phyloP scores from a whole-genome alignment of 2,113 vertebrate species.

The Hydrochoerus hydrochaeris region DNA sequence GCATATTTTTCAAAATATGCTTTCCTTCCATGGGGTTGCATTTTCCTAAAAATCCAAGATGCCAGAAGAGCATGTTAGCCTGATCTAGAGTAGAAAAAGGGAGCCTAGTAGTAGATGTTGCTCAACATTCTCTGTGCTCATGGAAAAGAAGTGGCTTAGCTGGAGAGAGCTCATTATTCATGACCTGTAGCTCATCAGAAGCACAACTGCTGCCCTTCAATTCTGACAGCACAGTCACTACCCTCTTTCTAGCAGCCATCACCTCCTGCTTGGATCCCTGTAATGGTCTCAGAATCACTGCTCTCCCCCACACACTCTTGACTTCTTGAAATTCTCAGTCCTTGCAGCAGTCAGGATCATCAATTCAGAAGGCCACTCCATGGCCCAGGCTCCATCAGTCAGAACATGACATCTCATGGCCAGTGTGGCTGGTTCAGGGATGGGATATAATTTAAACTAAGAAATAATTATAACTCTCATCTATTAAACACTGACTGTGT shows the following conservation, averaged over 20 bases:
- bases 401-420: neutral
- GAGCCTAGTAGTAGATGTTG: neutral
- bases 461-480: constrained; percentile 11
- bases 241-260: neutral
- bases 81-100: neutral
- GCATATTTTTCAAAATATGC: neutral
- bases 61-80: neutral
- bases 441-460: neutral
- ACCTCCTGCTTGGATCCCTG: neutral
- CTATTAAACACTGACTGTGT: neutral
- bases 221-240: rapidly evolving
- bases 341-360: neutral
- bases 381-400: neutral
- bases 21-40: neutral
- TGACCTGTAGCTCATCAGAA: neutral
- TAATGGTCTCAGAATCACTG: neutral
- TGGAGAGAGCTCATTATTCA: neutral
- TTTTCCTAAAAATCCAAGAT: neutral
- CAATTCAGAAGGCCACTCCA: neutral
- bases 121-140: neutral
- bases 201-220: neutral
- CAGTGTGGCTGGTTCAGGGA: neutral
- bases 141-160: neutral
- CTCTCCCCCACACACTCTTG: neutral
- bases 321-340: neutral